Evolutionary conservation across 2,797 vertebrate genomes (phyloP), one percentile per base, ranked within the genome.

Genomic region (Delichon dasypus): DNA sequence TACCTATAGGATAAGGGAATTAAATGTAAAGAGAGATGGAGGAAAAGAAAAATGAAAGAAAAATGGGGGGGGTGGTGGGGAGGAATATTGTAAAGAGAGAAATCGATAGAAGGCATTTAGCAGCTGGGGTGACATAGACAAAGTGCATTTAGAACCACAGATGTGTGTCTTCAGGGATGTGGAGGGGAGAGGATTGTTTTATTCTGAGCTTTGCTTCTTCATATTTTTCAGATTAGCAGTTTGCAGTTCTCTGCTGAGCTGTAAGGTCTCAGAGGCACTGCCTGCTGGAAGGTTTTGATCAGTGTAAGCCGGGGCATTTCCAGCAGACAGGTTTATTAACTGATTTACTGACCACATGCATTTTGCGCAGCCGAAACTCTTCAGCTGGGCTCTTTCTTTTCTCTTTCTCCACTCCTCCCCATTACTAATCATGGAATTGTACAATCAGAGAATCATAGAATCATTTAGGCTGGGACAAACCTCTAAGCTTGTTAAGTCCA

Each of bases 181-280:
- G 11, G 13, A 16, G 12, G 44, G 18, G 57, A 70, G 68, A 54
- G 5, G 11, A 21, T 55, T 78, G 75, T 40, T 93, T 95, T 80
- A 70, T 91, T 93, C 89, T 85, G 83, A 68, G 80, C 38, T 87
- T 77, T 88, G 16, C 34, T 87, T 60, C 93, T 90, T 93, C 88
- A 79, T 95, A 95, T 95, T 97, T 97, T 96, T 95, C 93, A 87
- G 90, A 92, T 95, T 95, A 97, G 81, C 85, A 60, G 93, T 95
- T 96, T 94, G 80, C 89, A 77, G 65, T 72, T 83, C 94, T 96
- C 80, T 88, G 75, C 85, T 93, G 95, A 92, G 81, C 90, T 90
- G 38, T 81, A 83, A 94, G 90, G 85, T 90, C 94, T 92, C 62
- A 27, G 84, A 83, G 93, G 94, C 83, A 90, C 81, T 87, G 88